Evolutionary conservation across 92 coral and sea anemone genomes (phyloP).

Genomic region (Phenganax marumi): DNA sequence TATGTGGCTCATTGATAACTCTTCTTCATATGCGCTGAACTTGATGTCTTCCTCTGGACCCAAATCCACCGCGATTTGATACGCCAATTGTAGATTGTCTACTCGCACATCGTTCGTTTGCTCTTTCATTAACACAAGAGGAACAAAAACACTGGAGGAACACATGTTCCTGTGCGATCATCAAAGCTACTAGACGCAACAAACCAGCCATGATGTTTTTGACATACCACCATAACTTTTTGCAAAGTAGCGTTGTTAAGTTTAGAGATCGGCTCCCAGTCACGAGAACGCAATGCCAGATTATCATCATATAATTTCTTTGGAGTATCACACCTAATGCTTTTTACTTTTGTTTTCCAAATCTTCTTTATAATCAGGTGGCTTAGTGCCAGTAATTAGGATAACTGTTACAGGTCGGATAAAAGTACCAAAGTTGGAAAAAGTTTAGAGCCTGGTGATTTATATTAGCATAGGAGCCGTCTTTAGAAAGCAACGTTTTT

Average conservation of each 20-base stretch:
- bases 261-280: slow-evolving; percentile 15
- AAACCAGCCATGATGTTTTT: slow-evolving; percentile 14
- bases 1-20: neutral
- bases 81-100: neutral
- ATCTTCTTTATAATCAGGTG: neutral
- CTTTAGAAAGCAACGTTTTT: too few species aligned
- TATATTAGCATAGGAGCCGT: too few species aligned
- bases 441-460: too few species aligned
- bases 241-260: slow-evolving; percentile 5
- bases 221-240: neutral
- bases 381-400: too few species aligned
- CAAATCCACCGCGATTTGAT: neutral
- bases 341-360: slow-evolving; percentile 17
- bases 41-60: slow-evolving; percentile 13
- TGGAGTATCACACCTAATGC: neutral
- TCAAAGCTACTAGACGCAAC: slow-evolving; percentile 26
- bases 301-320: neutral
- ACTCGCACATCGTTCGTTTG: slow-evolving; percentile 14
- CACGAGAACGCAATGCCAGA: slow-evolving; percentile 6
- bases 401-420: too few species aligned
- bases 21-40: slow-evolving; percentile 6
- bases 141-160: too few species aligned
- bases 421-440: too few species aligned
- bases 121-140: slow-evolving; percentile 19
- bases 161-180: slow-evolving; percentile 4